Conservation (phyloP, 2,113 vertebrate genomes). For the Himantopus leucocephalus region DNA sequence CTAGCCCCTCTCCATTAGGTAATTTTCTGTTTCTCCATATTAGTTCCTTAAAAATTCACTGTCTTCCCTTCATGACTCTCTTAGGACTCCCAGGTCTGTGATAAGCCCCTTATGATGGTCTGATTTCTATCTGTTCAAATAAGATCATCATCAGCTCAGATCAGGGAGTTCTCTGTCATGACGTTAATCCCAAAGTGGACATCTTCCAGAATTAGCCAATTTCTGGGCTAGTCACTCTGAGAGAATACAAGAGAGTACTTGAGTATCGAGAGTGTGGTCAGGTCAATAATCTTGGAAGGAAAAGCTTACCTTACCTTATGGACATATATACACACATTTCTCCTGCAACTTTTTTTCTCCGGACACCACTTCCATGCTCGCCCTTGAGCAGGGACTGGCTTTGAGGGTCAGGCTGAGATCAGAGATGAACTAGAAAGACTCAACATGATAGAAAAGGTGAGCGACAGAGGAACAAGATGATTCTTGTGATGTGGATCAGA, state of each 20-base stretch:
- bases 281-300: neutral
- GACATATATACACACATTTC: neutral
- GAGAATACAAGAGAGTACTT: neutral
- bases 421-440: neutral
- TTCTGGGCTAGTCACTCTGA: neutral
- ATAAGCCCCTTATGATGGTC: neutral
- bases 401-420: neutral
- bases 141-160: neutral
- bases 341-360: neutral
- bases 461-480: neutral
- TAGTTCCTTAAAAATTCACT: neutral
- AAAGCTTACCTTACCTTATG: neutral
- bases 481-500: neutral
- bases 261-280: neutral
- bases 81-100: neutral
- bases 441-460: neutral
- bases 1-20: neutral
- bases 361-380: neutral
- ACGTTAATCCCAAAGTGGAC: neutral
- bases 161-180: neutral
- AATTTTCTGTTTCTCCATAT: neutral
- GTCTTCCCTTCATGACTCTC: neutral
- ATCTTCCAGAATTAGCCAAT: neutral
- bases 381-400: neutral
- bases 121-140: neutral